These are phyloP conservation scores for Lasioglossum lativentre DNA, from an alignment of 2,888 invertebrate genomes.

Conservation along the genomic window DNA sequence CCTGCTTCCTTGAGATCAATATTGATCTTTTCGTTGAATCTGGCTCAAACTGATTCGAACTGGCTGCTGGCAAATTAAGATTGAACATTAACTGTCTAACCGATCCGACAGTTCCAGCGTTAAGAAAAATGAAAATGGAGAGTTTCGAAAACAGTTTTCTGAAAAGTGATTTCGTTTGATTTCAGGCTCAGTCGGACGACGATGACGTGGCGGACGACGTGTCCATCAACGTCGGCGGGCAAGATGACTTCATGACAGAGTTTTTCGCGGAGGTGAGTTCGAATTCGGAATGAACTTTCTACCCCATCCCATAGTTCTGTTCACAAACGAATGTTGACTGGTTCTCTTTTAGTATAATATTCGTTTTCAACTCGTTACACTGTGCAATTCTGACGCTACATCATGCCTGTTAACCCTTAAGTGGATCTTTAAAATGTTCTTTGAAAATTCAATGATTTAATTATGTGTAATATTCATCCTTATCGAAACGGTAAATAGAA, in stretches of 20 bases:
- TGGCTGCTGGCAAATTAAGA: too few relatives aligned
- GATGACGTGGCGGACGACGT: constrained; percentile 98
- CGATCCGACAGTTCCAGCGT: neutral
- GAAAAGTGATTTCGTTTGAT: constrained; percentile 58
- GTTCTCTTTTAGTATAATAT: neutral
- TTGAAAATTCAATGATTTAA: too few relatives aligned
- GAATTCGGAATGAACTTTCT: neutral
- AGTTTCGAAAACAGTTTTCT: neutral
- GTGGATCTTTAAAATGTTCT: too few relatives aligned
- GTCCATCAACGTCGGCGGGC: constrained; percentile 97
- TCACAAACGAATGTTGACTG: neutral
- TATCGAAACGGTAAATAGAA: too few relatives aligned
- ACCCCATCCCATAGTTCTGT: neutral
- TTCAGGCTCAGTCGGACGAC: constrained; percentile 98
- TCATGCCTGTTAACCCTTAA: too few relatives aligned
- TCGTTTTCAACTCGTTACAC: neutral
- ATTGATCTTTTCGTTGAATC: too few relatives aligned
- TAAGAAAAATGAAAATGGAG: neutral
- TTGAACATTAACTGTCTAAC: neutral
- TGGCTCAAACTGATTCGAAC: too few relatives aligned
- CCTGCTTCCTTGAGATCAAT: too few relatives aligned
- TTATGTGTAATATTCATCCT: too few relatives aligned
- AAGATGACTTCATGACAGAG: constrained; percentile 99
- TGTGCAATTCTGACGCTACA: too few relatives aligned
- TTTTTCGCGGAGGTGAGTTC: constrained; percentile 98